Evolutionary conservation across 1,140 invertebrate species (phyloP), one percentile per base, ranked within the genome.

Genomic region (Drosophila sucinea): DNA sequence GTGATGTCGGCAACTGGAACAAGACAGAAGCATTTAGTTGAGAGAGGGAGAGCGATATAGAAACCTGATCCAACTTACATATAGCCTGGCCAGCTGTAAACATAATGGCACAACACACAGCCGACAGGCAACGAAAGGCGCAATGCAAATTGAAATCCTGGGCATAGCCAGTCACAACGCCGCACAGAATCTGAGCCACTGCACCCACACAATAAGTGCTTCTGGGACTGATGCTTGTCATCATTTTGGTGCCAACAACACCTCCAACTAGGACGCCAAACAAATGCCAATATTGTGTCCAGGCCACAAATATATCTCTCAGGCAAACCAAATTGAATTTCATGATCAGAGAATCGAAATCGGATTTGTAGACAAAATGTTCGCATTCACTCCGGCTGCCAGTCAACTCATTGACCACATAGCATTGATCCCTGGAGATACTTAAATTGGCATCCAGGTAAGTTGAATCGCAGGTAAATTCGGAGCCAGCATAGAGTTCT

Each of bases 281-380:
- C 66, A 93, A 80, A 90, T 93, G 92, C 89, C 92, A 93, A 56
- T 85, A 92, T 73, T 93, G 92, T 1, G 92, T 92, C 77, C 92
- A 92, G 2, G 92, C 92, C 27, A 93, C 77, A 30, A 93, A 91
- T 23, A 92, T 92, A 60, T 91, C 91, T 8, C 90, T 66, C 29
- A 92, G 67, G 40, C 92, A 93, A n/a, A 92, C 91, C 77, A 93
- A 69, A 79, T 93, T 84, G 67, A 91, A 93, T 71, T 92, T 77
- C 83, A 92, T 91, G 17, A 92, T 86, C 17, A 92, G 64, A 11
- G 91, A 92, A 29, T 91, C 74, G n/a, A 92, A 92, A 60, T 75
- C 69, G 35, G 80, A 90, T 7, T 71, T 58, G 33, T 91, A 91
- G 0, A 51, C 57, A 62, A 91, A 91, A 17, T 79, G 60, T 17